Base-by-base conservation (phyloP, 2,797 vertebrate genomes). In the Sciurus vulgaris region DNA sequence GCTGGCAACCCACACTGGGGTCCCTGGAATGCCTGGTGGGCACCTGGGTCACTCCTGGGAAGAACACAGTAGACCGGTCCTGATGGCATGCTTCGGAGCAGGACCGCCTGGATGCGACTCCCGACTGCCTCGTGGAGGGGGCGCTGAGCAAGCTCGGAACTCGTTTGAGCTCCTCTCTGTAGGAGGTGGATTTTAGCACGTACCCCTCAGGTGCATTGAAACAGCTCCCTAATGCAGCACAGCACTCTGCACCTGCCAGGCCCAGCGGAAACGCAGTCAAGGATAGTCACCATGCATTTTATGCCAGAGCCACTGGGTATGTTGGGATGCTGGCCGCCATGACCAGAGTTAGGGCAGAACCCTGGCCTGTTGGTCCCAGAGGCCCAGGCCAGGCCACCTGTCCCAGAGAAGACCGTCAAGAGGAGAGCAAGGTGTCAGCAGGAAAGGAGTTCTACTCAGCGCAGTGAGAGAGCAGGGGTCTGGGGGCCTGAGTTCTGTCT, bases 231-330 rank as follows among this genome's bases (percentile, higher is more conserved):
- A 3, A 7, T 3, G 33, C 7, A 35, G 26, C 9, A 2, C 13
- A 1, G 24, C 2, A 11, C 33, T 47, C 5, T 20, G 17, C 7
- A 0, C 22, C 24, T 44, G 5, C 26, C 0, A 0, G 54, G 30
- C 26, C 56, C 3, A 0, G 24, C 18, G 2, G 8, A 33, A 56
- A 17, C 7, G 8, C 17, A 0, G 12, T n/a, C 28, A 12, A 0
- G 0, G 8, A 13, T 0, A 7, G 33, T 3, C 38, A 11, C 3
- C 5, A 33, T 1, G 15, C 30, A 54, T 2, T 72, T 44, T 9
- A 5, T 7, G 5, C 30, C 17, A 2, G 15, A 3, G 8, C 5
- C 17, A 2, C 11, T 9, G 9, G 59, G 2, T 20, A 73, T 10
- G 7, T 7, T 41, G 17, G 15, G 51, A 33, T 3, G 6, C n/a